These are phyloP conservation scores for Aporophyla nigra DNA, from an alignment of 2,888 invertebrate species.

Conservation along the genomic window DNA sequence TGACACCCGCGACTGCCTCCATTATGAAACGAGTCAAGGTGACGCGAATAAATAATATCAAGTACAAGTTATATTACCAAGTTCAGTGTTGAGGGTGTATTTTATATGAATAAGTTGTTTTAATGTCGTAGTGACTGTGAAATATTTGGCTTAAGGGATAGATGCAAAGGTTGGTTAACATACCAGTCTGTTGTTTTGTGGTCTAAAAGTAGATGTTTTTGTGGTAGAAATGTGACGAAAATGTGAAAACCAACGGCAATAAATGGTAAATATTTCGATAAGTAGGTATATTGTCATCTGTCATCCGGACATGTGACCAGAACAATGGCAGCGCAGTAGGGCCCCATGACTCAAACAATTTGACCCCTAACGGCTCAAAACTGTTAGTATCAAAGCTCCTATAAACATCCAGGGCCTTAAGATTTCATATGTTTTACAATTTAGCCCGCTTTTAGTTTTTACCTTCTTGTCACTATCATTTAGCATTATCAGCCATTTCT, in stretches of 20 bases:
- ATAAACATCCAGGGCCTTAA: background rate
- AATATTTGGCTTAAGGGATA: conserved; percentile 2
- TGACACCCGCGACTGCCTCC: conserved; percentile 52
- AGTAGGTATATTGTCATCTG: no score
- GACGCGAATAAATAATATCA: conserved; percentile 56
- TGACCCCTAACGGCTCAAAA: no score
- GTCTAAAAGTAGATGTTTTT: background rate
- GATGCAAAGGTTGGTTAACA: background rate
- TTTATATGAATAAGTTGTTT: conserved; percentile 43
- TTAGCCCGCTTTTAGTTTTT: no score
- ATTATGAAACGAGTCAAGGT: conserved; percentile 45
- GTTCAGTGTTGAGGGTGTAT: conserved; percentile 44
- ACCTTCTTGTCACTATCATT: background rate
- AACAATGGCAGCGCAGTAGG: no score
- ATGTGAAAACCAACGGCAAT: no score
- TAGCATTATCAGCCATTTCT: background rate
- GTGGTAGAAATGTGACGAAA: background rate
- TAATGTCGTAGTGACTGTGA: conserved; percentile 9
- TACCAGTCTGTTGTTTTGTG: background rate
- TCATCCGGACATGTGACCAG: no score
- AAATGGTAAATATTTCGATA: no score
- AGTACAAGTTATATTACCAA: conserved; percentile 46
- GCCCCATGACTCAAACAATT: no score
- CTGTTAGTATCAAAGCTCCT: background rate
- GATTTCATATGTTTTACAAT: background rate